Conservation (phyloP, 2,888 invertebrate genomes). For the Ommatoiulus sabulosus region DNA sequence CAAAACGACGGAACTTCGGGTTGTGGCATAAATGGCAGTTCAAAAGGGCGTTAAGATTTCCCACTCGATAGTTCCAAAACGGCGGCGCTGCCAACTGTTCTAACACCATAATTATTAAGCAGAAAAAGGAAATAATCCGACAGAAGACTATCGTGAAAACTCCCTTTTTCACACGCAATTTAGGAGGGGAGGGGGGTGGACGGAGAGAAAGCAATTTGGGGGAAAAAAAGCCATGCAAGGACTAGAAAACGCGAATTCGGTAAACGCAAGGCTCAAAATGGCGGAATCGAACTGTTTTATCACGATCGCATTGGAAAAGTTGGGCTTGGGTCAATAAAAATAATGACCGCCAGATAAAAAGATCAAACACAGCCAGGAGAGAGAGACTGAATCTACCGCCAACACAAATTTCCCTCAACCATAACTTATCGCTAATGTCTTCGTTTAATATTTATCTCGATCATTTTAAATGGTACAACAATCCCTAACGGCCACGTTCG, state of each 20-base stretch:
- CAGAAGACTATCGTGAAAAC: no score
- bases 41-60: no score
- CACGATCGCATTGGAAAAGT: neutral
- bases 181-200: no score
- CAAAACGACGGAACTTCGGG: no score
- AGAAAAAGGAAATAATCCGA: no score
- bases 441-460: neutral
- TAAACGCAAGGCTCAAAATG: neutral
- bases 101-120: no score
- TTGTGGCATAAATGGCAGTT: no score
- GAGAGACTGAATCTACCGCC: neutral
- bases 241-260: neutral
- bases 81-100: no score
- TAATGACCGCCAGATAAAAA: neutral
- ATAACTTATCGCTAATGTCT: slow-evolving; percentile 1
- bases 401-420: neutral
- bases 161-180: neutral
- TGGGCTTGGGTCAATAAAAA: neutral
- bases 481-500: neutral
- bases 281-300: neutral
- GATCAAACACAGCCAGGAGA: neutral
- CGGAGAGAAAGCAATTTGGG: neutral
- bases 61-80: no score
- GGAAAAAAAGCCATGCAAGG: neutral
- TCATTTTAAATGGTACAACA: neutral